Conservation (phyloP, 1,140 invertebrate species). For the Stegodyphus dumicola region DNA sequence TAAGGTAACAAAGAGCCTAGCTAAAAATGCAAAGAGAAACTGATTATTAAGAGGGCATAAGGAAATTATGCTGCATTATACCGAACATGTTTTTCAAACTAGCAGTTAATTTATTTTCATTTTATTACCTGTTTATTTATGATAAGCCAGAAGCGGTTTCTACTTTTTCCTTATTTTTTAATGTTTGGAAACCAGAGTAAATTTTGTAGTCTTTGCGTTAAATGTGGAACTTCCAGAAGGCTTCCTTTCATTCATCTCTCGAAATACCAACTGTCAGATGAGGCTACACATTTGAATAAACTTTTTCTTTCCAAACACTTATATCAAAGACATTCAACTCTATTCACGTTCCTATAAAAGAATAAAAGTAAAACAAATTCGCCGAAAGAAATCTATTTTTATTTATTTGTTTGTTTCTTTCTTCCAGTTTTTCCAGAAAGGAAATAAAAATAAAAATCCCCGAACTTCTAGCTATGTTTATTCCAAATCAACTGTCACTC, state of each 20-base stretch:
- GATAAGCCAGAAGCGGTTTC: too few relatives aligned
- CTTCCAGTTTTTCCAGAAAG: background rate
- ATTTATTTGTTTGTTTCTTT: slow-evolving; percentile 50
- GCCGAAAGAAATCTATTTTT: slow-evolving; percentile 41
- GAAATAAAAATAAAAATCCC: background rate
- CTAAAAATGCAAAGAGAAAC: too few relatives aligned
- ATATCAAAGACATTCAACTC: slow-evolving; percentile 46
- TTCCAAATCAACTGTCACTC: slow-evolving; percentile 60
- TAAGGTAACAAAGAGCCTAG: too few relatives aligned
- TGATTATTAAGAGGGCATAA: too few relatives aligned
- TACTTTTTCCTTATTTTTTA: too few relatives aligned
- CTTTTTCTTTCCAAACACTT: slow-evolving; percentile 11
- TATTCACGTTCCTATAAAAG: slow-evolving; percentile 28
- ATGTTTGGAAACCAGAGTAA: too few relatives aligned
- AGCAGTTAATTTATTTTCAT: too few relatives aligned
- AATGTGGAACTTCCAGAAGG: too few relatives aligned
- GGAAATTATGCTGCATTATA: too few relatives aligned
- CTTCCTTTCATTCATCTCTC: slow-evolving; percentile 1
- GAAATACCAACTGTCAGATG: slow-evolving; percentile 20
- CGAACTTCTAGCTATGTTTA: slow-evolving; percentile 7
- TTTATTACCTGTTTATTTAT: too few relatives aligned
- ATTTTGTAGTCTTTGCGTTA: too few relatives aligned
- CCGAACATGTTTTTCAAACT: too few relatives aligned
- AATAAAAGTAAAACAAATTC: slow-evolving; percentile 51
- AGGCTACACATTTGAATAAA: slow-evolving; percentile 14